Percentiles rank a stretch among this genome's conserved stretches.
Conservation (phyloP, 2,797 vertebrate species). For the Setipinna tenuifilis region DNA sequence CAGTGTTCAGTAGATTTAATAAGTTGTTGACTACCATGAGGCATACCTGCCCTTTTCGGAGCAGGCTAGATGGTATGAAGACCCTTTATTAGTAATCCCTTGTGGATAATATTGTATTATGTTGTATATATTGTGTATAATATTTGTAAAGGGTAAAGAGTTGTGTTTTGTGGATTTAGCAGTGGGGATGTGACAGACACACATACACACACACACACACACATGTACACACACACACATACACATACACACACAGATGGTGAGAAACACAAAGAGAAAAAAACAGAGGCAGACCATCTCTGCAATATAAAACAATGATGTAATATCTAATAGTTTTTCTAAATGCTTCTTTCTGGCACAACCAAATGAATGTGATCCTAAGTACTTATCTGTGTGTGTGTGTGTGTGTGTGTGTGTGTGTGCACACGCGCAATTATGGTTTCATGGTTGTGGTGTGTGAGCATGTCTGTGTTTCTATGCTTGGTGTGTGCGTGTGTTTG, state of each 20-base stretch:
- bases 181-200: no score
- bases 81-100: not conserved
- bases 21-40: not conserved
- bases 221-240: not conserved
- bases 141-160: no score
- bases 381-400: not conserved
- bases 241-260: no score
- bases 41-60: not conserved
- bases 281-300: not conserved
- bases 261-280: not conserved
- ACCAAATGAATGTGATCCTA: no score
- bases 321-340: not conserved
- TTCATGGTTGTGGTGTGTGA: not conserved
- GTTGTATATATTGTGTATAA: no score
- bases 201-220: no score
- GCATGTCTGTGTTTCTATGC: no score
- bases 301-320: not conserved
- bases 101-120: no score
- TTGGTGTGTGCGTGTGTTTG: not conserved
- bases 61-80: not conserved
- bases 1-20: not conserved
- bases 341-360: not conserved
- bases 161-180: no score
- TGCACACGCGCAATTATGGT: not conserved
- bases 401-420: not conserved